These are phyloP conservation scores for Nephrotoma flavescens DNA, from an alignment of 2,888 invertebrate species.

Conservation along the genomic window DNA sequence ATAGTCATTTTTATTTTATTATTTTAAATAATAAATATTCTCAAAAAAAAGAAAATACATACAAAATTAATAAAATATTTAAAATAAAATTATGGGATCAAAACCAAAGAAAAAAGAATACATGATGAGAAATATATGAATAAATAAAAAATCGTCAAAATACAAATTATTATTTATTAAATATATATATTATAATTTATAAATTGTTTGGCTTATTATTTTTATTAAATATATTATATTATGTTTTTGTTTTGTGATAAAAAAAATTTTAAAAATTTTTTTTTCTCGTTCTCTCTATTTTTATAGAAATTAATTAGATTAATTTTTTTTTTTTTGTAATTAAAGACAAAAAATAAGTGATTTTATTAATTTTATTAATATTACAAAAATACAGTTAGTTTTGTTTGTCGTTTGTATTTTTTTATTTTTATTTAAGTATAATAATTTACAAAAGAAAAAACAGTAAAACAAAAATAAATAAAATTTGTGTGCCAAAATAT, in stretches of 20 bases:
- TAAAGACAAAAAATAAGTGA: neutral
- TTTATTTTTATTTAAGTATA: neutral
- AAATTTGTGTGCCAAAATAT: neutral
- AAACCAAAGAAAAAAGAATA: conserved; percentile 11
- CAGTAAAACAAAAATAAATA: neutral
- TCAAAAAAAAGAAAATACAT: neutral
- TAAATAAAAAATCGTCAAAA: conserved; percentile 14
- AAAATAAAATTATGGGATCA: conserved; percentile 11
- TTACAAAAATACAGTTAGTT: neutral
- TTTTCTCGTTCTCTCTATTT: neutral
- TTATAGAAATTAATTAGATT: neutral
- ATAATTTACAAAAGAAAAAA: too few species aligned
- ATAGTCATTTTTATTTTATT: neutral
- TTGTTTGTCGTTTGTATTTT: neutral
- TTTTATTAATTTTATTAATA: neutral
- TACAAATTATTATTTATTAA: conserved; percentile 17
- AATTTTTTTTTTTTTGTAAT: neutral
- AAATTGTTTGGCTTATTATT: conserved; percentile 15
- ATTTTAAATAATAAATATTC: neutral
- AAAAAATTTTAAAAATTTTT: neutral
- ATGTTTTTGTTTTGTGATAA: neutral
- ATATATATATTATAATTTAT: conserved; percentile 12
- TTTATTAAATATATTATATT: neutral
- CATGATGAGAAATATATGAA: conserved; percentile 16
- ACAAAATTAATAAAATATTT: conserved; percentile 5